Evolutionary conservation across 2,113 vertebrate genomes (phyloP).

Genomic region (Petaurus breviceps): DNA sequence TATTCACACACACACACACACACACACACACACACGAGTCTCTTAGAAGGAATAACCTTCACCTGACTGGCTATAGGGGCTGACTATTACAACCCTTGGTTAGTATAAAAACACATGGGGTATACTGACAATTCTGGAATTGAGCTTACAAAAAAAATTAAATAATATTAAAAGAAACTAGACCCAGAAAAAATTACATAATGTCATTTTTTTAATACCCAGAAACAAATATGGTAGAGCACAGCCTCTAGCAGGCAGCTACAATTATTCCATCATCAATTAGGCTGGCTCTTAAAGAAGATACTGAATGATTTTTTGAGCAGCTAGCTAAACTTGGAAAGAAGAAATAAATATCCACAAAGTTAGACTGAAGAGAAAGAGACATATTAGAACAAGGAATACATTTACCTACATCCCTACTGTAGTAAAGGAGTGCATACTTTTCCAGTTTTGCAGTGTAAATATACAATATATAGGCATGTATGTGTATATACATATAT

Average conservation of each 20-base stretch:
- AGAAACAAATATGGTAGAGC: not conserved
- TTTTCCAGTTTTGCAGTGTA: not conserved
- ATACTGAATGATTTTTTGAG: not conserved
- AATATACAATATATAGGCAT: not conserved
- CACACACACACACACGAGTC: not conserved
- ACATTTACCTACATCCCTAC: not conserved
- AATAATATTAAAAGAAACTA: not conserved
- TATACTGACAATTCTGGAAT: not conserved
- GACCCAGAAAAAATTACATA: not conserved
- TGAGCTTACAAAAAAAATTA: not conserved
- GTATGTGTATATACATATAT: not conserved
- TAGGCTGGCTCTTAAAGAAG: not conserved
- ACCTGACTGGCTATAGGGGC: not conserved
- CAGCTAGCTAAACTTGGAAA: not conserved
- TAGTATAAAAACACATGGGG: not conserved
- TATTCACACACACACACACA: not conserved
- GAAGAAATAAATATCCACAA: not conserved
- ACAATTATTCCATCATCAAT: not conserved
- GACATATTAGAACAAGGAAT: not conserved
- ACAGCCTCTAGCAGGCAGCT: not conserved
- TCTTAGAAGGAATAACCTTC: not conserved
- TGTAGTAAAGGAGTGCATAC: not conserved
- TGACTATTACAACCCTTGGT: not conserved
- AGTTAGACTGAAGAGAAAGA: not conserved
- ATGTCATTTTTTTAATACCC: not conserved